Percentiles rank a stretch among this genome's conserved stretches.
Evolutionary conservation across 1,140 invertebrate species (phyloP).

Genomic region (Pentalonia nigronervosa): DNA sequence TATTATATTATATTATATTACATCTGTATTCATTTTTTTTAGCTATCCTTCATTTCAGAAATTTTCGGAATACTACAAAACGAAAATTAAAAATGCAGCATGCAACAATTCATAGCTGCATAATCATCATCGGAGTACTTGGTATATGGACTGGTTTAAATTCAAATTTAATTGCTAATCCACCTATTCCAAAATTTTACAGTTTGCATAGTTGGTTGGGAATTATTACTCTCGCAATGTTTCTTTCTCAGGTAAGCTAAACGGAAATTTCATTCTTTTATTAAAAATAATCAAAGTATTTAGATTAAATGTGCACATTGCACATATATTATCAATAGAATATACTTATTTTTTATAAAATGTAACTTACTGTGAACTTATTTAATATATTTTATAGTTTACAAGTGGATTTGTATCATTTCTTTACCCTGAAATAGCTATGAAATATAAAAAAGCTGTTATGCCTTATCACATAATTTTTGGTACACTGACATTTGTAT

Average conservation of each 20-base stretch:
- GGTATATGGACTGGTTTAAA: conserved; percentile 81
- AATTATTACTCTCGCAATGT: conserved; percentile 77
- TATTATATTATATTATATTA: not conserved
- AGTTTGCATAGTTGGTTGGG: conserved; percentile 88
- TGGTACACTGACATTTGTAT: conserved; percentile 77
- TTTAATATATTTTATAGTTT: conserved; percentile 70
- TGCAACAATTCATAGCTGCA: conserved; percentile 63
- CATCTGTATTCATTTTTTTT: conserved; percentile 59
- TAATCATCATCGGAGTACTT: conserved; percentile 67
- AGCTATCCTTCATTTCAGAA: conserved; percentile 86
- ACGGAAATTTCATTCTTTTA: not conserved
- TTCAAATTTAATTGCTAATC: conserved; percentile 74
- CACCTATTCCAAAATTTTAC: conserved; percentile 81
- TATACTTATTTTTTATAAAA: not conserved
- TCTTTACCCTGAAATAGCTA: conserved; percentile 75
- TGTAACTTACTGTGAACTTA: not conserved
- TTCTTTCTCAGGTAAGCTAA: conserved; percentile 74
- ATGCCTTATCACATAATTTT: conserved; percentile 84
- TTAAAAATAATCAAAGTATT: not conserved
- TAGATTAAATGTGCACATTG: not conserved
- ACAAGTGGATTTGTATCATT: conserved; percentile 78
- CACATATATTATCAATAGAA: not conserved
- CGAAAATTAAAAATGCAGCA: conserved; percentile 80
- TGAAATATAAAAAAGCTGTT: conserved; percentile 70
- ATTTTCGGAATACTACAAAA: conserved; percentile 78